Evolutionary conservation across 2,888 invertebrate genomes (phyloP).

Genomic region (Taphrorychus bicolor): DNA sequence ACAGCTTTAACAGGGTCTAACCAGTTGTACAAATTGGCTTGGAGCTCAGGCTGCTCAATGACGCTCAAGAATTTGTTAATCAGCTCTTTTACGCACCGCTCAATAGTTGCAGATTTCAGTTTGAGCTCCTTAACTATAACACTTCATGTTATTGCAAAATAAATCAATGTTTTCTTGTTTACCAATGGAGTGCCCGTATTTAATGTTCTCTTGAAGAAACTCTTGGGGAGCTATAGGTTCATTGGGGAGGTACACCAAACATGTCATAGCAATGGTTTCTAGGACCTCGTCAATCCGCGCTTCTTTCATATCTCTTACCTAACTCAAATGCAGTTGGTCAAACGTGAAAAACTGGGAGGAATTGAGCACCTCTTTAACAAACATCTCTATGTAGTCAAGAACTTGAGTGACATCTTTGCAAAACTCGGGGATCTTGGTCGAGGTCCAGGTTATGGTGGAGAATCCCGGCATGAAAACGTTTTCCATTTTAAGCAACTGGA

Average conservation of each 20-base stretch:
- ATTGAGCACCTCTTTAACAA: constrained; percentile 73
- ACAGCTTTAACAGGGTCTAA: constrained; percentile 68
- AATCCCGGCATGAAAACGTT: constrained; percentile 77
- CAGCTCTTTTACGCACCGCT: constrained; percentile 78
- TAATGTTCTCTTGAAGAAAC: constrained; percentile 70
- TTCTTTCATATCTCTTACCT: constrained; percentile 76
- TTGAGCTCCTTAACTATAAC: constrained; percentile 63
- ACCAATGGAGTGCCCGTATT: constrained; percentile 64
- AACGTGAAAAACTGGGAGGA: no score
- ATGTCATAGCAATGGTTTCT: constrained; percentile 66
- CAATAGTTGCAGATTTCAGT: constrained; percentile 70
- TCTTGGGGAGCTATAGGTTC: constrained; percentile 67
- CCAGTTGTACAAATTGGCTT: constrained; percentile 69
- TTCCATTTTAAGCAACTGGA: constrained; percentile 73
- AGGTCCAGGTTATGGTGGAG: constrained; percentile 83
- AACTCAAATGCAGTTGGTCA: no score
- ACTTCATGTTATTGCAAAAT: no score
- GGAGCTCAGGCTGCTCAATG: constrained; percentile 66
- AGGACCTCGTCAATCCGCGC: constrained; percentile 76
- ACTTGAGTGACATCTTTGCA: constrained; percentile 65
- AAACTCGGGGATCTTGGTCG: constrained; percentile 73
- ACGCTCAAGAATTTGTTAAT: constrained; percentile 77
- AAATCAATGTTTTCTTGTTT: constrained; percentile 25
- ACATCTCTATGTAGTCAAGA: constrained; percentile 70
- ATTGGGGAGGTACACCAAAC: constrained; percentile 69